Evolutionary conservation across 2,113 vertebrate species (phyloP).

Genomic region (Plectropomus leopardus): DNA sequence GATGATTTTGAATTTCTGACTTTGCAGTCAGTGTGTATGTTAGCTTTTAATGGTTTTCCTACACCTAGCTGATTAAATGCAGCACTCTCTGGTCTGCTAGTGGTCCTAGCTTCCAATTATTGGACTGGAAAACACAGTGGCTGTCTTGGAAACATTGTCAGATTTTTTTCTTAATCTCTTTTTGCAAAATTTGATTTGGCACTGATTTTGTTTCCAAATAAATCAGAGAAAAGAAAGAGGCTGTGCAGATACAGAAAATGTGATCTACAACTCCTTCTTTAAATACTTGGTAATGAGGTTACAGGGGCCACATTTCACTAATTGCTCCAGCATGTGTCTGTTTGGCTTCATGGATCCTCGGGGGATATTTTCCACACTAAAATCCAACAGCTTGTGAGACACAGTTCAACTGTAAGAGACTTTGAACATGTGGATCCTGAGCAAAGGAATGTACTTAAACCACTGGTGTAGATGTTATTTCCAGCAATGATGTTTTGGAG

Average conservation of each 20-base stretch:
- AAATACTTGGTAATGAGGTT: not conserved
- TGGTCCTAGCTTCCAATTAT: not conserved
- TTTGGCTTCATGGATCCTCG: not conserved
- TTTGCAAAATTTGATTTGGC: not conserved
- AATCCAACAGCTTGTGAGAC: not conserved
- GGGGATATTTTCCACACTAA: slow-evolving; percentile 4
- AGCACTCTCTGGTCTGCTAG: not conserved
- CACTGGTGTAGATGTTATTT: not conserved
- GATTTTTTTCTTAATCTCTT: not conserved
- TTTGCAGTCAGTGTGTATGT: not conserved
- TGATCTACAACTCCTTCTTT: not conserved
- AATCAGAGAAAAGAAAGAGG: not conserved
- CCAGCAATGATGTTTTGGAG: not conserved
- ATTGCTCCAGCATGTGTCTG: slow-evolving; percentile 18
- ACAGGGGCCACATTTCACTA: not conserved
- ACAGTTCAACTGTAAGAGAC: not conserved
- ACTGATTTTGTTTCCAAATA: not conserved
- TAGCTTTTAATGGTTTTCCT: not conserved
- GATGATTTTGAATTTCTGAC: too few species aligned
- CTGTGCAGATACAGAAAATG: not conserved
- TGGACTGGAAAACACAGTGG: not conserved
- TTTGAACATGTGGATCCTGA: not conserved
- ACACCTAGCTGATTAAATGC: not conserved
- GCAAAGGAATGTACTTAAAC: not conserved
- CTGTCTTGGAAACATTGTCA: not conserved